phyloP scores from a whole-genome alignment of 1,140 invertebrate species.

The Drosophila dunni region DNA sequence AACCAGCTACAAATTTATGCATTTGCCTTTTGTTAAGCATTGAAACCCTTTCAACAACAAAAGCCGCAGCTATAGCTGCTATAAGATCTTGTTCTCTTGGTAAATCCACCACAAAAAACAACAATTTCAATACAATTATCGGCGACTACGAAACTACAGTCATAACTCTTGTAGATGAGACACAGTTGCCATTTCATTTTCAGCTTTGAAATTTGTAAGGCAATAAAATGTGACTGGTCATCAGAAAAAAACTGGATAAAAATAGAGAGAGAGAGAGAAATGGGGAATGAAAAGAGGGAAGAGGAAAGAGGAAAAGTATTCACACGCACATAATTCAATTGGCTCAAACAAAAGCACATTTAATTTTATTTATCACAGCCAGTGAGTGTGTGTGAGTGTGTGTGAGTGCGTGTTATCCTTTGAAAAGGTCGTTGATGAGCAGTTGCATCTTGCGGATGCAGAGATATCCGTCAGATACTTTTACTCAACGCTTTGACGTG shows the following conservation, averaged over 20 bases:
- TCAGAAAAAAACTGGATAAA: slow-evolving; percentile 25
- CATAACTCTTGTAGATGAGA: slow-evolving; percentile 37
- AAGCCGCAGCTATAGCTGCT: neutral
- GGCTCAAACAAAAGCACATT: slow-evolving; percentile 81
- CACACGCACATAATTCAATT: slow-evolving; percentile 83
- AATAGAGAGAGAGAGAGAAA: slow-evolving; percentile 3
- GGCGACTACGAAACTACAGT: slow-evolving; percentile 6
- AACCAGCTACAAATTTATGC: slow-evolving; percentile 33
- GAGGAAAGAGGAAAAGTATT: slow-evolving; percentile 54
- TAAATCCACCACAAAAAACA: slow-evolving; percentile 3
- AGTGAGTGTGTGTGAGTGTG: slow-evolving; percentile 29
- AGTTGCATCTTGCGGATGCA: slow-evolving; percentile 56
- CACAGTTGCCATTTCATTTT: slow-evolving; percentile 33
- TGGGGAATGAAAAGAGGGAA: slow-evolving; percentile 21
- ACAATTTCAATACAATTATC: slow-evolving; percentile 37
- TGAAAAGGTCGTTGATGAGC: slow-evolving; percentile 46
- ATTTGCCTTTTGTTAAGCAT: neutral
- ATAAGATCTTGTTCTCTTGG: neutral
- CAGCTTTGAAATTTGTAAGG: slow-evolving; percentile 32
- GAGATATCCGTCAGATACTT: slow-evolving; percentile 66
- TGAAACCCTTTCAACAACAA: neutral
- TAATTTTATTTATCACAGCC: slow-evolving; percentile 78
- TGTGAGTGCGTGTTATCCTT: slow-evolving; percentile 45
- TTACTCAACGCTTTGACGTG: slow-evolving; percentile 78
- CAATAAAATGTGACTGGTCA: slow-evolving; percentile 20